Evolutionary conservation across 2,797 vertebrate genomes (phyloP).

Genomic region (Lepidocolaptes lacrymiger): DNA sequence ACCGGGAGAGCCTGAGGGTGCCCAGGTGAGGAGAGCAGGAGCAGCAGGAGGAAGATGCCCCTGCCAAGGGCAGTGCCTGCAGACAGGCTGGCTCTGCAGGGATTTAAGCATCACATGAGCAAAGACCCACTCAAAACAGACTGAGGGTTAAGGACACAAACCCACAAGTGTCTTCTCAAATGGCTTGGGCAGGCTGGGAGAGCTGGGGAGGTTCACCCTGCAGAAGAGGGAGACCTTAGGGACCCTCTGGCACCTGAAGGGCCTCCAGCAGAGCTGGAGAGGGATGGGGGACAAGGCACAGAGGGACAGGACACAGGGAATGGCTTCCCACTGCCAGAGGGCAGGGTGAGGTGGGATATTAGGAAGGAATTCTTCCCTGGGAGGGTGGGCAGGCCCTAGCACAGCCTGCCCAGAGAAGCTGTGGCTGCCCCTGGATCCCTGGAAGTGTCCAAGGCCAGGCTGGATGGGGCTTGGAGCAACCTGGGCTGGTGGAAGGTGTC

Average conservation of each 20-base stretch:
- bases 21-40: background rate
- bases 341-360: rapidly evolving
- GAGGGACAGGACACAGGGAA: background rate
- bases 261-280: too few species aligned
- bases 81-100: background rate
- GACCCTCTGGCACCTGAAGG: too few species aligned
- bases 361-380: rapidly evolving
- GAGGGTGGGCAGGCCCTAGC: background rate
- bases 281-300: too few species aligned
- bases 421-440: background rate
- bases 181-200: too few species aligned
- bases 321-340: background rate
- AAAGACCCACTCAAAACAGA: background rate
- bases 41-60: background rate
- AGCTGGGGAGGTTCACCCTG: too few species aligned
- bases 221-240: too few species aligned
- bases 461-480: rapidly evolving
- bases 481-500: background rate
- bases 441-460: rapidly evolving
- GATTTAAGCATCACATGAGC: background rate
- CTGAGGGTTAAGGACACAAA: too few species aligned
- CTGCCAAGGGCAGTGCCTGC: background rate
- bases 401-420: background rate
- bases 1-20: background rate
- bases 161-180: too few species aligned